Percentiles rank a stretch among this genome's conserved stretches.
phyloP scores from a whole-genome alignment of 2,113 vertebrate species.

The Callionymus lyra region DNA sequence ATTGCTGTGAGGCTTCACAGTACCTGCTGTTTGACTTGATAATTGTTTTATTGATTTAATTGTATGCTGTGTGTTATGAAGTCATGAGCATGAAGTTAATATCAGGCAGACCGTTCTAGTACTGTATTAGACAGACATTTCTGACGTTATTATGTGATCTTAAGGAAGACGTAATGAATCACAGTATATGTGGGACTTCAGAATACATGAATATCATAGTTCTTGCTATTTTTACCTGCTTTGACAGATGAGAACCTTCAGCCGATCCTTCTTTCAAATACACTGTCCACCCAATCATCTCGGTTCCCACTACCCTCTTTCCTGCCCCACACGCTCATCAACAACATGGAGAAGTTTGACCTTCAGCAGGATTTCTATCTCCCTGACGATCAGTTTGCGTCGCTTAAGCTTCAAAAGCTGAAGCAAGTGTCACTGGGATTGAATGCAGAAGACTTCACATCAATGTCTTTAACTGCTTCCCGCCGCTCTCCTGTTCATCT shows the following conservation, averaged over 20 bases:
- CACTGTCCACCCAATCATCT: not conserved
- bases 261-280: slow-evolving; percentile 26
- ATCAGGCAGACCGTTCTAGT: no score
- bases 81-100: no score
- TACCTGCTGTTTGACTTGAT: no score
- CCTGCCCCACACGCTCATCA: not conserved
- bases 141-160: no score
- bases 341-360: slow-evolving; percentile 17
- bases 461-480: slow-evolving; percentile 16
- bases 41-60: no score
- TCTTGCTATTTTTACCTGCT: not conserved
- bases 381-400: slow-evolving; percentile 54
- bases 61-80: no score
- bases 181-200: not conserved
- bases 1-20: no score
- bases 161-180: no score
- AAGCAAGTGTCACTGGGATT: slow-evolving; percentile 16
- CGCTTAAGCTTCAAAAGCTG: slow-evolving; percentile 52
- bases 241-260: slow-evolving; percentile 13
- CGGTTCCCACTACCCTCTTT: slow-evolving; percentile 11
- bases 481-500: not conserved
- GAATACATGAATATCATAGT: not conserved
- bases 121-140: no score
- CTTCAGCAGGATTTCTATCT: slow-evolving; percentile 49
- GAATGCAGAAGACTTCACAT: slow-evolving; percentile 14